phyloP scores from a whole-genome alignment of 2,888 invertebrate genomes.

The Theodoxus fluviatilis region DNA sequence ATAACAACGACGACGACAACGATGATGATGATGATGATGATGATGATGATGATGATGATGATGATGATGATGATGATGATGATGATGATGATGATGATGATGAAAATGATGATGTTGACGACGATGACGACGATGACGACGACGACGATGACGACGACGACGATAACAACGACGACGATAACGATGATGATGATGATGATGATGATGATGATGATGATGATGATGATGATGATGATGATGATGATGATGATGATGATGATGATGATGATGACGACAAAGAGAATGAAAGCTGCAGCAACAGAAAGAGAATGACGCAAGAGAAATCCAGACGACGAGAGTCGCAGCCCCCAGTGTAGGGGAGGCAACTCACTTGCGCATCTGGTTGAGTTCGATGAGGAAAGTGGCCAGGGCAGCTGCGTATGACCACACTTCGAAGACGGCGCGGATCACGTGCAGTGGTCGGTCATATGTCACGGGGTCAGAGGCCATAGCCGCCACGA shows the following conservation, averaged over 20 bases:
- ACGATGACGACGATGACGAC: too few species aligned
- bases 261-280: too few species aligned
- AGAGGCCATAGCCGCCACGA: slow-evolving; percentile 38
- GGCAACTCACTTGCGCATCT: slow-evolving; percentile 49
- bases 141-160: too few species aligned
- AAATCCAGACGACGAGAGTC: too few species aligned
- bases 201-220: too few species aligned
- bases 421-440: slow-evolving; percentile 45
- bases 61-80: slow-evolving; percentile 20
- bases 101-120: background rate
- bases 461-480: slow-evolving; percentile 45
- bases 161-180: too few species aligned
- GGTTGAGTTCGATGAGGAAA: slow-evolving; percentile 47
- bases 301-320: too few species aligned
- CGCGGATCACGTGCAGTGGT: slow-evolving; percentile 45
- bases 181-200: background rate
- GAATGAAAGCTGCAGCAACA: too few species aligned
- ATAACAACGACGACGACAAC: background rate
- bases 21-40: background rate
- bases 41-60: background rate
- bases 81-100: slow-evolving; percentile 13
- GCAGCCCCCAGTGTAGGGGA: too few species aligned
- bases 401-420: slow-evolving; percentile 38
- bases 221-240: too few species aligned
- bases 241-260: too few species aligned